Conservation (phyloP, 1,140 invertebrate species). For the Lepidostoma basale region DNA sequence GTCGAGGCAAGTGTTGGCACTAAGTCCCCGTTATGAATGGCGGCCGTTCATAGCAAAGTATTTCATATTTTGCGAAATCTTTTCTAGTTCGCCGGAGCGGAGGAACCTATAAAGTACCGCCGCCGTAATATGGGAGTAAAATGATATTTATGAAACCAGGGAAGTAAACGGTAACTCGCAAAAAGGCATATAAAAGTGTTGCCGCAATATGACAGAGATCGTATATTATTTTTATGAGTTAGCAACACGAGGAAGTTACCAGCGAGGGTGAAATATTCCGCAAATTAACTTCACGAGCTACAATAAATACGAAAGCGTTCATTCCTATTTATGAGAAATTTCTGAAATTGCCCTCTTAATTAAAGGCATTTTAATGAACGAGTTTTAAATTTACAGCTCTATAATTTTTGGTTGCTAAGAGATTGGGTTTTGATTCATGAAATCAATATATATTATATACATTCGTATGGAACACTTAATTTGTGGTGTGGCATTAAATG, state of each 20-base stretch:
- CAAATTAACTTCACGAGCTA: conserved; percentile 35
- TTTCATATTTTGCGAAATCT: conserved; percentile 42
- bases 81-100: conserved; percentile 28
- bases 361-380: no score
- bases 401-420: no score
- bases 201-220: conserved; percentile 47
- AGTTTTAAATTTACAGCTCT: no score
- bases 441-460: no score
- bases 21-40: not conserved
- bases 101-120: conserved; percentile 44
- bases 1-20: not conserved
- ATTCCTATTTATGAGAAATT: not conserved
- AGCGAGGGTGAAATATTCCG: conserved; percentile 11
- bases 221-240: conserved; percentile 47
- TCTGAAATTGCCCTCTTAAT: not conserved
- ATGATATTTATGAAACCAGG: conserved; percentile 45
- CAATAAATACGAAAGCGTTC: conserved; percentile 12
- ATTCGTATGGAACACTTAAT: no score
- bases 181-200: conserved; percentile 47
- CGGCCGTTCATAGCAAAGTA: conserved; percentile 12
- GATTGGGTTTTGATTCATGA: no score
- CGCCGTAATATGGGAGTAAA: conserved; percentile 46
- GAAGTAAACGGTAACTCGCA: conserved; percentile 46
- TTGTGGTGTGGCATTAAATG: no score
- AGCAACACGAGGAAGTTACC: conserved; percentile 37